Evolutionary conservation across 2,888 invertebrate species (phyloP), one percentile per base, ranked within the genome.

Genomic region (Orthonevra nobilis): DNA sequence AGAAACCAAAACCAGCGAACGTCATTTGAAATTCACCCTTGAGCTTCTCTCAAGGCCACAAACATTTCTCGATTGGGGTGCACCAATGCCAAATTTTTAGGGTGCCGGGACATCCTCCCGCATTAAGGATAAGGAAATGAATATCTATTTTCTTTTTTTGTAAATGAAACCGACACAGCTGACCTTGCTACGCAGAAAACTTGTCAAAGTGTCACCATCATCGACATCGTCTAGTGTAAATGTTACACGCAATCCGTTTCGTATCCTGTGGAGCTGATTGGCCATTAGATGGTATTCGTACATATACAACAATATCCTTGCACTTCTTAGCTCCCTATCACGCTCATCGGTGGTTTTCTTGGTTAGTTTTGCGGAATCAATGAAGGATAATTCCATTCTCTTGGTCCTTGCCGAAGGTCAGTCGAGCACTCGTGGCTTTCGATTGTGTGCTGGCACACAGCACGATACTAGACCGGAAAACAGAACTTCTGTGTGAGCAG

Each of bases 381-480:
- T 48, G 58, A 48, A 15, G 68, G 58, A 69, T 69, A 46, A 56
- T 68, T 56, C 38, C 5, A 58, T 69, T 48, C 40, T 38, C 14
- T 23, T 32, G 48, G 36, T 60, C 58, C 52, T 38, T 10, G 12
- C 64, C 72, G 58, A 77, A 77, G 77, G 77, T 77, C 77, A 42
- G 54, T 48, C 28, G 20, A 44, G 42, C 17, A 63, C n/a, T n/a
- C 44, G 23, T 23, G 5, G 30, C 28, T 44, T 63, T 2, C 5
- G 10, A 17, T 52, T 70, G 34, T 52, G 17, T 66, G n/a, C n/a
- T 36, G n/a, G 12, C 14, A 46, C 69, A 36, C 75, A 63, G 75
- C 69, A 30, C 34, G 77, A 58, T 58, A 72, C 58, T 77, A 64
- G 77, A 77, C 72, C 60, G 77, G 77, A 77, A 77, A 50, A 72